These are phyloP conservation scores for Eupithecia vulgata DNA, from an alignment of 2,888 invertebrate genomes.

Conservation along the genomic window DNA sequence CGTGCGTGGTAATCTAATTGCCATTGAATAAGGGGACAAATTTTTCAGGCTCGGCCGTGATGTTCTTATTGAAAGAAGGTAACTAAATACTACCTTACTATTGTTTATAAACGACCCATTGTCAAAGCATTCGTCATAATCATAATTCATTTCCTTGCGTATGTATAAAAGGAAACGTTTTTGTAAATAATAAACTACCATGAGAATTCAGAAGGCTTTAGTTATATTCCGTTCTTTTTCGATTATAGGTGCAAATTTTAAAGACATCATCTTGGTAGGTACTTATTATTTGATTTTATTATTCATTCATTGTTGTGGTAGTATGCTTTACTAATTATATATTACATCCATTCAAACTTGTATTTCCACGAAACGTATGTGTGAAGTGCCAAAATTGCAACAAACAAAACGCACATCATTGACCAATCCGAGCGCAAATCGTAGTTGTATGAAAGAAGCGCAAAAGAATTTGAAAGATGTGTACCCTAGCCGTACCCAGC, in stretches of 20 bases:
- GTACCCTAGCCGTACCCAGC: conserved; percentile 75
- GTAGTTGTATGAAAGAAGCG: conserved; percentile 41
- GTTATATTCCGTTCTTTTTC: not conserved
- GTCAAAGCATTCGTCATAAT: conserved; percentile 27
- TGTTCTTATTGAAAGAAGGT: conserved; percentile 18
- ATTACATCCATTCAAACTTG: not conserved
- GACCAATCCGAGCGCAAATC: conserved; percentile 19
- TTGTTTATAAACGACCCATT: conserved; percentile 36
- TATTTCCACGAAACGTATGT: not conserved
- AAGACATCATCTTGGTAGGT: not conserved
- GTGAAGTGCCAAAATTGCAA: conserved; percentile 2
- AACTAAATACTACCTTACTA: conserved; percentile 10
- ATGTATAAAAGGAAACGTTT: not conserved
- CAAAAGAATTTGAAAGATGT: conserved; percentile 77
- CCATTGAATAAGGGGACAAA: not conserved
- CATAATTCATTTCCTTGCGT: conserved; percentile 14
- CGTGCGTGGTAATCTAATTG: not conserved
- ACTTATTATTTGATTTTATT: not conserved
- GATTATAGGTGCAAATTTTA: not conserved
- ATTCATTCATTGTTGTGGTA: not conserved
- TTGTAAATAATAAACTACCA: conserved; percentile 1
- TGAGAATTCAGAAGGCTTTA: not conserved
- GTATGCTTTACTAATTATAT: not conserved
- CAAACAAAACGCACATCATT: conserved; percentile 21
- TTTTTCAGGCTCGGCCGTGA: not conserved